A percentile compares a stretch with the other conserved stretches of the same genome.
These are phyloP conservation scores for Eleutherodactylus coqui DNA, from an alignment of 2,797 vertebrate species.

Conservation along the genomic window DNA sequence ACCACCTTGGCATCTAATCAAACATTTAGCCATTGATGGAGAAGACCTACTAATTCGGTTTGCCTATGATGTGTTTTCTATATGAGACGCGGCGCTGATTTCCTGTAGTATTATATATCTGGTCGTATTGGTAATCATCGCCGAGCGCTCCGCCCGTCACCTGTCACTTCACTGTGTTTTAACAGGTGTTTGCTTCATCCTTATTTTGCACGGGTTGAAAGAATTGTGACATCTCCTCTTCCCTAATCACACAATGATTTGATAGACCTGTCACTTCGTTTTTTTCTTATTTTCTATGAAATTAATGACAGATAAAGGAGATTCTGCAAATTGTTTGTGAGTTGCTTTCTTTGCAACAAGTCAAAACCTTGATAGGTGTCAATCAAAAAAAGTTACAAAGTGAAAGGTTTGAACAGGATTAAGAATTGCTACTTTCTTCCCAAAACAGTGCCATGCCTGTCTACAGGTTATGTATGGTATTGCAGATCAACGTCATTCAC, in stretches of 20 bases:
- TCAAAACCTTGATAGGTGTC: slow-evolving; percentile 31
- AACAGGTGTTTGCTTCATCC: slow-evolving; percentile 54
- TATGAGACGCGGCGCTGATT: slow-evolving; percentile 38
- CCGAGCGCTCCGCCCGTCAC: slow-evolving; percentile 44
- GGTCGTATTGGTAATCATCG: slow-evolving; percentile 27
- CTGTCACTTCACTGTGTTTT: slow-evolving; percentile 56
- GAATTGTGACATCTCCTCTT: slow-evolving; percentile 18
- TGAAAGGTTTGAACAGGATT: too few relatives aligned
- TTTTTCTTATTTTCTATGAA: slow-evolving; percentile 2
- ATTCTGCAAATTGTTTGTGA: background rate
- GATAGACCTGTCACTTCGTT: slow-evolving; percentile 46
- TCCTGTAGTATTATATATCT: slow-evolving; percentile 57
- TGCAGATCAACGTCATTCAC: too few relatives aligned
- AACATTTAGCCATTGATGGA: slow-evolving; percentile 38
- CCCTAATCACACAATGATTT: slow-evolving; percentile 60
- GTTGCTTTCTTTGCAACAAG: slow-evolving; percentile 18
- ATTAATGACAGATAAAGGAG: slow-evolving; percentile 21
- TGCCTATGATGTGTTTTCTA: slow-evolving; percentile 47
- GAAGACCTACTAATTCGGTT: slow-evolving; percentile 47
- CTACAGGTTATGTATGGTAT: too few relatives aligned
- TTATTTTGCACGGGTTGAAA: slow-evolving; percentile 38
- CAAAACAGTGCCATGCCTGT: too few relatives aligned
- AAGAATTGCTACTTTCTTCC: too few relatives aligned
- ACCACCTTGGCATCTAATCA: slow-evolving; percentile 58
- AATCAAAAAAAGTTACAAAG: too few relatives aligned